phyloP scores from a whole-genome alignment of 2,113 vertebrate species.

The Edolisoma coerulescens region DNA sequence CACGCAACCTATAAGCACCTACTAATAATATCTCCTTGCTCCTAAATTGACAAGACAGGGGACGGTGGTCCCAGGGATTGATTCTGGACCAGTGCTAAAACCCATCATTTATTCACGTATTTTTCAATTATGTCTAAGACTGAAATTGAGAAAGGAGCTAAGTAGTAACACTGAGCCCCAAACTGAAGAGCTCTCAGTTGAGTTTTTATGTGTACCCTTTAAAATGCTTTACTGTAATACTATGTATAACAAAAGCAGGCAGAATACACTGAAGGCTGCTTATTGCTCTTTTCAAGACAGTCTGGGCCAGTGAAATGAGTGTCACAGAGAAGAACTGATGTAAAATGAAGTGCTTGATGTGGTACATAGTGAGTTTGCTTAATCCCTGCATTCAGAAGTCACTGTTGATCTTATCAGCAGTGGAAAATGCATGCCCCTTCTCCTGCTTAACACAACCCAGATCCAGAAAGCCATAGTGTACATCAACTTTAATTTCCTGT shows the following conservation, averaged over 20 bases:
- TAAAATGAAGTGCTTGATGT: not conserved
- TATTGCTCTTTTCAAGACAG: not conserved
- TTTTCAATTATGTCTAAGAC: not conserved
- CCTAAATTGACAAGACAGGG: not conserved
- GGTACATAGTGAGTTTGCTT: not conserved
- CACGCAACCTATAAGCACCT: not conserved
- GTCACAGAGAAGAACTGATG: not conserved
- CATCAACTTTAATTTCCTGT: conserved; percentile 43
- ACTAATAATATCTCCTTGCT: not conserved
- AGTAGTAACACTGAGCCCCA: not conserved
- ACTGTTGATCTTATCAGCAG: conserved; percentile 3
- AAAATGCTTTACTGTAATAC: not conserved
- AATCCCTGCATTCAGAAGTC: conserved; percentile 13
- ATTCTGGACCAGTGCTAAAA: not conserved
- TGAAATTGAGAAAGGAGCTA: not conserved
- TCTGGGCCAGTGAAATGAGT: not conserved
- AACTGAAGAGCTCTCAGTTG: not conserved
- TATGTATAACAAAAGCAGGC: not conserved
- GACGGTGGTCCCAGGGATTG: not conserved
- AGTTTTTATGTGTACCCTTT: not conserved
- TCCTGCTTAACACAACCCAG: not conserved
- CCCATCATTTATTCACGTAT: not conserved
- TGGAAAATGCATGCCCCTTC: not conserved
- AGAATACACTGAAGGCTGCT: not conserved
- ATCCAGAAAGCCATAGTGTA: conserved; percentile 37